Evolutionary conservation across 2,797 vertebrate species (phyloP), one percentile per base, ranked within the genome.

Genomic region (Hyperoplus immaculatus): DNA sequence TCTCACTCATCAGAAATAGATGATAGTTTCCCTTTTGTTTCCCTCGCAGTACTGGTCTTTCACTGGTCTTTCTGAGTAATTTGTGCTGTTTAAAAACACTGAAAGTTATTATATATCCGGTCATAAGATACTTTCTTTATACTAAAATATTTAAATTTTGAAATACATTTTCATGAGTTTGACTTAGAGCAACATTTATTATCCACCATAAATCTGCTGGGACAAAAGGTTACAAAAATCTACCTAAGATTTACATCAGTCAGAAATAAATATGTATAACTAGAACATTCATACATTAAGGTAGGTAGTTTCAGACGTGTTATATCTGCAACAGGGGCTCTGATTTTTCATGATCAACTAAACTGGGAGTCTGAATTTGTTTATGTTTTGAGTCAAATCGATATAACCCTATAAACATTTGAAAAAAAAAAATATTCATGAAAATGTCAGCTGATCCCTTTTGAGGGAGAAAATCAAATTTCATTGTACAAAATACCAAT

Each of bases 11-110:
- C 29, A 29, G 29, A 29, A 29, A 29, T 39, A 65, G 49, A 62
- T 47, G 4, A 75, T n/a, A n/a, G 1, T 65, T 51, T 69, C 47
- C 29, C 51, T 18, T 69, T 75, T 78, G 66, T 70, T 66, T 75
- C 10, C 16, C 59, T 15, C 9, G 64, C 69, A 46, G 11, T 3
- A 13, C 13, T 10, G 1, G 41, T 58, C 69, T 38, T 58, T 80
- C 2, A 11, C 10, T 50, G 53, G 4, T 67, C 5, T 41, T 12
- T 59, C 13, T 45, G 16, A 58, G 8, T 55, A 18, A 63, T 36
- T 10, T 36, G 15, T 7, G 36, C 10, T 29, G 49, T 73, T 73
- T 47, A 12, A 73, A 29, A 66, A 65, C 4, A 45, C 13, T 15
- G 15, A 41, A 1, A 4, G 59, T 11, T 6, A 51, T 39, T 72